Base-by-base conservation (phyloP, 2,888 invertebrate species). In the Onthophagus sagittarius region DNA sequence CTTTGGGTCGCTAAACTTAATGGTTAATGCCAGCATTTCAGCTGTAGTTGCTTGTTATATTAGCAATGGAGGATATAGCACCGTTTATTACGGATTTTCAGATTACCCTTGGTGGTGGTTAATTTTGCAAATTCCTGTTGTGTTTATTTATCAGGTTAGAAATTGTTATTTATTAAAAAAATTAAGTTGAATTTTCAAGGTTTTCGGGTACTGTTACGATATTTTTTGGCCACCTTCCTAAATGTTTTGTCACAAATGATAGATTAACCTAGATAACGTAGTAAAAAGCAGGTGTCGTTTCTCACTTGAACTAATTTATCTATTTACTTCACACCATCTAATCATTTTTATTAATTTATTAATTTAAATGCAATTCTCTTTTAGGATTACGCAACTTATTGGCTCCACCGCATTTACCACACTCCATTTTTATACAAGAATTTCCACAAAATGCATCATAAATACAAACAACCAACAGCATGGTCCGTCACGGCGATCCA, bases 401-500 rank as follows among this genome's bases (percentile, higher is more conserved):
- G 90, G 82, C 79, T 90, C 13, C 93, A 93, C 81, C 87, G 92
- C 0, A 79, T 90, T 75, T 92, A 91, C 83, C 93, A 93, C 83
- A 87, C 87, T 0, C 92, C 90, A 0, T 91, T 87, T 83, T 83
- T 93, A 63, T 92, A 92, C 87, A 90, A 90, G 81, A 82, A 88
- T 79, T 92, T 93, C 83, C 93, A 93, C 85, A 93, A 93, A 83
- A 84, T 91, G 0, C 93, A 93, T 80, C 93, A 93, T 85, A 90
- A 89, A 78, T 93, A 92, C 84, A 92, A 92, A 81, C 91, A 92
- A 81, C 93, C 93, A 0, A 93, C 93, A 0, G 92, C 92, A 0
- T 93, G 92, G 85, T 92, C 92, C 0, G 92, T 92, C 0, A 91
- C 91, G 0, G 93, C 93, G 67, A 91, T 93, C 79, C 93, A 93